These are phyloP conservation scores for Capricornis sumatraensis DNA, from an alignment of 2,113 vertebrate genomes.

Conservation along the genomic window DNA sequence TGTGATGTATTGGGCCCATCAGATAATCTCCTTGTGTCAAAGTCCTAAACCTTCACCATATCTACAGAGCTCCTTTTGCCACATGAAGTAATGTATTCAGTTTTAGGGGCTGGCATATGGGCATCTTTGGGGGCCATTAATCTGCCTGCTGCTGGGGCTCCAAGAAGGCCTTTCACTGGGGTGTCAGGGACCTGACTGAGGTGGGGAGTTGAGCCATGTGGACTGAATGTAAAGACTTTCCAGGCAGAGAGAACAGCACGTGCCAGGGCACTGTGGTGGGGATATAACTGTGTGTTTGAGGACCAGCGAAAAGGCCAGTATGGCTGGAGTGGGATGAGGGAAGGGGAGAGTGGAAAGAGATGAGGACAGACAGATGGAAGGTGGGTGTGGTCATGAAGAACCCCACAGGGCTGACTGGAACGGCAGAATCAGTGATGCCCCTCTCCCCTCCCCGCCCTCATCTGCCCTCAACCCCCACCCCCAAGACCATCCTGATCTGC, in stretches of 20 bases:
- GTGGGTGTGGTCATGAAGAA: background rate
- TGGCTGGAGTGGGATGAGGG: background rate
- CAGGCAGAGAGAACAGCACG: background rate
- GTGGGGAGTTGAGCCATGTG: background rate
- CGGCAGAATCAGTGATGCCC: background rate
- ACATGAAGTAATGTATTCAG: background rate
- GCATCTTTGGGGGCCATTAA: background rate
- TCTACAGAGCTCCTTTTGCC: background rate
- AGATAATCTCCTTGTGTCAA: background rate
- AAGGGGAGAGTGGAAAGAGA: background rate
- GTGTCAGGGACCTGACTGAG: background rate
- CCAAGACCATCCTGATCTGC: background rate
- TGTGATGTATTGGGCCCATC: background rate
- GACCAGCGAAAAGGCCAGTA: background rate
- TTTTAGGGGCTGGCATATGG: background rate
- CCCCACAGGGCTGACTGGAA: background rate
- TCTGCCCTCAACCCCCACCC: background rate
- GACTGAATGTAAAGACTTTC: background rate
- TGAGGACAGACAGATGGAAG: background rate
- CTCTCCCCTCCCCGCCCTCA: background rate
- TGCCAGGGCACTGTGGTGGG: background rate
- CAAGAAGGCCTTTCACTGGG: background rate
- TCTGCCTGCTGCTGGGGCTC: background rate
- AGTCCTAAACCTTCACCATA: background rate
- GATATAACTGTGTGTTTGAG: background rate